Evolutionary conservation across 2,888 invertebrate species (phyloP).

Genomic region (Megalurothrips usitatus): DNA sequence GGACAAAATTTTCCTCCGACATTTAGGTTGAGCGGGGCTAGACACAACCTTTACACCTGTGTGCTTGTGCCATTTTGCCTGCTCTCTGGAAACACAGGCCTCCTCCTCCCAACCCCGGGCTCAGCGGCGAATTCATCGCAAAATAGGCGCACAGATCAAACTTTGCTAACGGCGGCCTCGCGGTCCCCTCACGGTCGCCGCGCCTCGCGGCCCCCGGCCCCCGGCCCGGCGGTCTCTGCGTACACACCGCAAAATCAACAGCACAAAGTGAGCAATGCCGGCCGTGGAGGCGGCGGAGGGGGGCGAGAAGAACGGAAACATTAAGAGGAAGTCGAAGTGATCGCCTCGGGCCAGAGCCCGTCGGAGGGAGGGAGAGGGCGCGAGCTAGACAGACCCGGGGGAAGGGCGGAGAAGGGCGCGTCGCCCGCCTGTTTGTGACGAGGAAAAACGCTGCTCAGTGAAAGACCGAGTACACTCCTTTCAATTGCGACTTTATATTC

Average conservation of each 20-base stretch:
- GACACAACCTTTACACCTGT: no score
- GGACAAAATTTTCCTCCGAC: no score
- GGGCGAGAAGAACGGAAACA: background rate
- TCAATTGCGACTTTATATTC: background rate
- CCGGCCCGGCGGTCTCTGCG: background rate
- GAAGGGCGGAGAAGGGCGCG: background rate
- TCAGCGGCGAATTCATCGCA: background rate
- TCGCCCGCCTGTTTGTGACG: no score
- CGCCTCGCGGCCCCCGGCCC: background rate
- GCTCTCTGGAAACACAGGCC: no score
- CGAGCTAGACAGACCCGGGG: background rate
- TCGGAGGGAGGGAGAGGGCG: background rate
- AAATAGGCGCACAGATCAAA: background rate
- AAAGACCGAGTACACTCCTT: background rate
- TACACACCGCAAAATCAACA: constrained; percentile 6
- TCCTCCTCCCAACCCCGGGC: background rate
- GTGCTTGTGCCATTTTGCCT: no score
- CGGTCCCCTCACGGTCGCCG: background rate
- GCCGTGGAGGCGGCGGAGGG: background rate
- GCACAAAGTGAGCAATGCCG: background rate
- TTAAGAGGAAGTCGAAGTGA: constrained; percentile 5
- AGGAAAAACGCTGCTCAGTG: no score
- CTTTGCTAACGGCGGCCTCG: background rate
- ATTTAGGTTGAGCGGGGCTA: no score
- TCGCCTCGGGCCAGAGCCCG: background rate